A percentile compares a stretch with the other conserved stretches of the same genome.
These are phyloP conservation scores for Darevskia nairensis DNA, from an alignment of 2,797 vertebrate genomes.

Conservation along the genomic window DNA sequence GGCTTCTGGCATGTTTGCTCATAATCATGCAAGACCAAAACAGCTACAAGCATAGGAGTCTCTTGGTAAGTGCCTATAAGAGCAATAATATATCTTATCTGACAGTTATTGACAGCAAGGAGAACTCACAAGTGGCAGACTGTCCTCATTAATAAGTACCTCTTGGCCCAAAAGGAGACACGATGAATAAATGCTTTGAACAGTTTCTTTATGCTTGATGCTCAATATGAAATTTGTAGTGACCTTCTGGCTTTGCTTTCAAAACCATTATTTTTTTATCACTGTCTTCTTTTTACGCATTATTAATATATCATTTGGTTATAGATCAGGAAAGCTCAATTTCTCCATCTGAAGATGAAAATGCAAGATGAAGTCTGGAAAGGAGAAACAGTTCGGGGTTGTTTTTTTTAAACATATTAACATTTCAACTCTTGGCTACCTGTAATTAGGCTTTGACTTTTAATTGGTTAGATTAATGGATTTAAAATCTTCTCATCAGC, in stretches of 20 bases:
- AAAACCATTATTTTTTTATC: constrained; percentile 22
- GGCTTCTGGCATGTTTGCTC: constrained; percentile 12
- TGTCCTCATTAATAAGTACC: constrained; percentile 60
- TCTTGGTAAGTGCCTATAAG: constrained; percentile 47
- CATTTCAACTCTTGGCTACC: too few relatives aligned
- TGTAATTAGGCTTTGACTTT: not conserved
- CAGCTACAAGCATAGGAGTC: constrained; percentile 48
- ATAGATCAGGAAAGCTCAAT: not conserved
- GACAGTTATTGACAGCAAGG: constrained; percentile 62
- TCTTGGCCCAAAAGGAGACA: constrained; percentile 55
- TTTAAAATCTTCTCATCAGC: not conserved
- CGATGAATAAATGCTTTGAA: constrained; percentile 57
- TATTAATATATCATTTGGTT: constrained; percentile 32
- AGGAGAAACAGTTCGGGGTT: not conserved
- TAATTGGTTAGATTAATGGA: not conserved
- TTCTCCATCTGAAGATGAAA: not conserved
- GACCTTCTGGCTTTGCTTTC: constrained; percentile 47
- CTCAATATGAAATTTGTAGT: constrained; percentile 38
- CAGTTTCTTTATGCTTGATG: constrained; percentile 57
- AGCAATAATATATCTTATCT: constrained; percentile 56
- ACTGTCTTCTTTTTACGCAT: constrained; percentile 46
- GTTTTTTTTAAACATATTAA: too few relatives aligned
- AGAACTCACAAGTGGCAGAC: constrained; percentile 52
- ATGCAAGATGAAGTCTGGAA: not conserved
- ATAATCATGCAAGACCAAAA: constrained; percentile 53